phyloP scores from a whole-genome alignment of 2,797 vertebrate species.

The Lacerta viridis region DNA sequence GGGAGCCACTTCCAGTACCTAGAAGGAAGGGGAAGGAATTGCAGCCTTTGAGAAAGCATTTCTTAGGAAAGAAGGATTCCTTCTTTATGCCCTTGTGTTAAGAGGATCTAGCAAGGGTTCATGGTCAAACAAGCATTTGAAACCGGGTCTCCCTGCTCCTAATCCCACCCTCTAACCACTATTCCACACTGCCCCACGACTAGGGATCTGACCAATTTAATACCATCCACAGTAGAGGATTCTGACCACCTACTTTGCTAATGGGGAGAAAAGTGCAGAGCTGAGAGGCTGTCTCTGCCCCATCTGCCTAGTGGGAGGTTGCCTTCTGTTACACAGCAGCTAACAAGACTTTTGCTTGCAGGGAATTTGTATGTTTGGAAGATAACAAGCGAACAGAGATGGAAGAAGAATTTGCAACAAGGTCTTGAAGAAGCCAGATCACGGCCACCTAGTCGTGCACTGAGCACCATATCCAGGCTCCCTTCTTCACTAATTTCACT shows the following conservation, averaged over 20 bases:
- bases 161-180: not conserved
- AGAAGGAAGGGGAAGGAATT: conserved; percentile 12
- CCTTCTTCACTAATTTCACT: too few species aligned
- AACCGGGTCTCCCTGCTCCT: not conserved
- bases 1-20: conserved; percentile 96
- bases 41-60: conserved; percentile 4
- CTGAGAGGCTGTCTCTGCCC: not conserved
- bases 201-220: not conserved
- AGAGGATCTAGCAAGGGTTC: not conserved
- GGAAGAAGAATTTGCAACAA: not conserved
- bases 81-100: not conserved
- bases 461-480: too few species aligned
- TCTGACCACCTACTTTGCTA: not conserved
- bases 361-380: not conserved
- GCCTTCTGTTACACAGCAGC: not conserved
- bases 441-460: not conserved
- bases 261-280: not conserved
- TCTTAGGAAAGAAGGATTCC: not conserved
- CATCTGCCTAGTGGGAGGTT: not conserved
- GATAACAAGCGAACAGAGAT: not conserved
- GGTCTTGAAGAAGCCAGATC: not conserved
- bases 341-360: not conserved
- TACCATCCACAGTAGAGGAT: not conserved
- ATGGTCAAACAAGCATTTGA: not conserved
- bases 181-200: not conserved